phyloP scores from a whole-genome alignment of 2,797 vertebrate species.

The Mormyrops attenuatus region DNA sequence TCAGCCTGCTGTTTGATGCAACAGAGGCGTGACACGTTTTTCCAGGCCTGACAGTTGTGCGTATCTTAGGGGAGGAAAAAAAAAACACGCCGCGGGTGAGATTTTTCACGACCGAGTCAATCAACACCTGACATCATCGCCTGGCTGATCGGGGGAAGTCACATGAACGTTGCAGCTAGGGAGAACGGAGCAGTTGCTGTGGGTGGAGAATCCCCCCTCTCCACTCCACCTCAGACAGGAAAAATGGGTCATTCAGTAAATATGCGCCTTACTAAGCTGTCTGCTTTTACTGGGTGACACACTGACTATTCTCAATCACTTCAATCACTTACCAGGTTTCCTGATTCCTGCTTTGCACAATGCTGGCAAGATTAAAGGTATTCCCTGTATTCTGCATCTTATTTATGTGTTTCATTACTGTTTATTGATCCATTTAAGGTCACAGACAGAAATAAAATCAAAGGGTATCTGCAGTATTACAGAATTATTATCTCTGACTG shows the following conservation, averaged over 20 bases:
- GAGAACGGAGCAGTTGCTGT: background rate
- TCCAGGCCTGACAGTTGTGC: background rate
- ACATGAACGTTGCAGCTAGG: background rate
- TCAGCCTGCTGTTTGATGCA: background rate
- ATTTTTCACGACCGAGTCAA: constrained; percentile 13
- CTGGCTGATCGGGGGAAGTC: background rate
- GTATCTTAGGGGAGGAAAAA: background rate
- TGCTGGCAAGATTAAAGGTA: background rate
- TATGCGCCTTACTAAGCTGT: background rate
- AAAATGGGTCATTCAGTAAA: background rate
- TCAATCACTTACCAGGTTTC: background rate
- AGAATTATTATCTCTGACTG: background rate
- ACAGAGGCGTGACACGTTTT: background rate
- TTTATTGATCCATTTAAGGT: background rate
- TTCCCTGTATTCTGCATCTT: background rate
- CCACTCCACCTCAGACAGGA: background rate
- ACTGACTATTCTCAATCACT: background rate
- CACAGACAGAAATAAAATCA: background rate
- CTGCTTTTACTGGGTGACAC: background rate
- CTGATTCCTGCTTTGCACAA: background rate
- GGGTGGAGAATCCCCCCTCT: background rate
- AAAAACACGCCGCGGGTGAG: background rate
- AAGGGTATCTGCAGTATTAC: background rate
- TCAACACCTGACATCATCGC: background rate
- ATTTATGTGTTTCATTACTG: background rate